Conservation (phyloP, 1,140 invertebrate genomes). For the Ceratina japonica region DNA sequence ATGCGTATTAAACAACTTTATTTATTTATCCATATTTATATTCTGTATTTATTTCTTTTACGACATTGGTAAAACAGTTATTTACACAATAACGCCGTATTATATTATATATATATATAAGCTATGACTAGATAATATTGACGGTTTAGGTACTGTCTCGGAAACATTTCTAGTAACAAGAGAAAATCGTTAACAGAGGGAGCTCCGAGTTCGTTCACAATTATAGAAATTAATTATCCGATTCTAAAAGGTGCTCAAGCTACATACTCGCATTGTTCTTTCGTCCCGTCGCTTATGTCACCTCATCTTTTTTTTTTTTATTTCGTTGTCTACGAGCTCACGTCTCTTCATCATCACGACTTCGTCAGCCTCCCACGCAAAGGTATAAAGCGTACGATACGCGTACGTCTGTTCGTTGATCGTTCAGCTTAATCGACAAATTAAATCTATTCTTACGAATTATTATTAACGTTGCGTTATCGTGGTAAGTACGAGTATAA, state of each 20-base stretch:
- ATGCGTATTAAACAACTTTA: slow-evolving; percentile 19
- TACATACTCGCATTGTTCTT: neutral
- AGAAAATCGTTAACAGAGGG: slow-evolving; percentile 59
- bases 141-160: slow-evolving; percentile 71
- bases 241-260: neutral
- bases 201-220: slow-evolving; percentile 16
- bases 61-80: slow-evolving; percentile 73
- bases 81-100: slow-evolving; percentile 70
- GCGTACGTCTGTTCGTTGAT: slow-evolving; percentile 24
- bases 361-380: neutral
- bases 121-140: slow-evolving; percentile 73
- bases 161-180: slow-evolving; percentile 59
- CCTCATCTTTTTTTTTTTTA: neutral
- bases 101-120: slow-evolving; percentile 52
- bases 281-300: neutral
- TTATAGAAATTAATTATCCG: neutral
- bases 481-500: slow-evolving; percentile 23
- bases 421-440: slow-evolving; percentile 13
- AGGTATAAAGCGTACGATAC: neutral
- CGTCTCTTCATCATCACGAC: neutral
- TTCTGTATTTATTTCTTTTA: slow-evolving; percentile 62
- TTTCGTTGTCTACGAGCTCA: slow-evolving; percentile 28
- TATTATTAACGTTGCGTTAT: slow-evolving; percentile 4
- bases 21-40: slow-evolving; percentile 53
- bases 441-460: slow-evolving; percentile 31